Evolutionary conservation across 2,113 vertebrate genomes (phyloP).

Genomic region (Tachycineta bicolor): DNA sequence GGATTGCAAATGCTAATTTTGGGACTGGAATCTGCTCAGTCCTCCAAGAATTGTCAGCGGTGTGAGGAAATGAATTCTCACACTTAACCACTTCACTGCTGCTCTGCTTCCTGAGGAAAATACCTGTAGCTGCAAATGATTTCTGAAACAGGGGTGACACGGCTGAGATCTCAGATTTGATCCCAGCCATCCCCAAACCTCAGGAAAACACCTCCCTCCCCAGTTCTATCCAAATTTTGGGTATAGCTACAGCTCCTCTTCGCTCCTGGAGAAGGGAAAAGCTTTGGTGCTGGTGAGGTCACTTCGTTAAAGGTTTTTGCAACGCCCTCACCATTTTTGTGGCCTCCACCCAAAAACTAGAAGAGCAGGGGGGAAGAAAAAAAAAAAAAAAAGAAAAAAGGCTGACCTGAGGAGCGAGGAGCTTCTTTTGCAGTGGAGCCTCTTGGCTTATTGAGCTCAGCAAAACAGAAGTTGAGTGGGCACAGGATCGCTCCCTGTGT

Average conservation of each 20-base stretch:
- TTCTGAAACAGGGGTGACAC: background rate
- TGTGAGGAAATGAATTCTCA: background rate
- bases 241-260: background rate
- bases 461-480: slow-evolving; percentile 46
- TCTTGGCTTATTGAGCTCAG: slow-evolving; percentile 6
- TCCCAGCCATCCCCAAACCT: background rate
- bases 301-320: background rate
- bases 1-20: slow-evolving; percentile 14
- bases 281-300: background rate
- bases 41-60: background rate
- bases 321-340: background rate
- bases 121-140: background rate
- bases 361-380: background rate
- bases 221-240: background rate
- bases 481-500: background rate
- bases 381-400: background rate
- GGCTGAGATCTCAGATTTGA: background rate
- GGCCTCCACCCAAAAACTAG: background rate
- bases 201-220: background rate
- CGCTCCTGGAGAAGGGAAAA: background rate
- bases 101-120: background rate
- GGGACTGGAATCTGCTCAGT: background rate
- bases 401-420: background rate
- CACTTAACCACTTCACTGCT: background rate
- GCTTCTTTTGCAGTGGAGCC: background rate